phyloP scores from a whole-genome alignment of 2,888 invertebrate genomes.

The Acronicta aceris region DNA sequence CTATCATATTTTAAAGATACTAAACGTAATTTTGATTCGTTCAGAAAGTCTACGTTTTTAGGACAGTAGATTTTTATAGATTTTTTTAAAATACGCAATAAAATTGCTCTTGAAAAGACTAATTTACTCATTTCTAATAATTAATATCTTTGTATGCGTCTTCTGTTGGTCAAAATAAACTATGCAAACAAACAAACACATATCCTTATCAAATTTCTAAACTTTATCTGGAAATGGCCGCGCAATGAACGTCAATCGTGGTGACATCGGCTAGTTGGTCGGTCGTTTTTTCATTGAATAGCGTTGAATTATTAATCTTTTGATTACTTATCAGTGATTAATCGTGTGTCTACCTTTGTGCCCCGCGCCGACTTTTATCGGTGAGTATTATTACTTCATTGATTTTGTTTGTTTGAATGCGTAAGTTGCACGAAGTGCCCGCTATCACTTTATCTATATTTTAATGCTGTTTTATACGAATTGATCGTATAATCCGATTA shows the following conservation, averaged over 20 bases:
- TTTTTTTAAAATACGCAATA: too few relatives aligned
- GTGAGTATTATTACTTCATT: constrained; percentile 67
- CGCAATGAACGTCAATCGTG: constrained; percentile 62
- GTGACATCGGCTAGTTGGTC: constrained; percentile 63
- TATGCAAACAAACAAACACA: neutral
- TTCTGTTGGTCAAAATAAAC: too few relatives aligned
- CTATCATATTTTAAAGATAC: neutral
- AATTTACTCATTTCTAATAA: too few relatives aligned
- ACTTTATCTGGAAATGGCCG: constrained; percentile 51
- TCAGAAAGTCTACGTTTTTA: neutral
- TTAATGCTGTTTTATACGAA: constrained; percentile 59
- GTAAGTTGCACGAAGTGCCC: constrained; percentile 36
- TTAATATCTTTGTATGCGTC: too few relatives aligned
- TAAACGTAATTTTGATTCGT: neutral
- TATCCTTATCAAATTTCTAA: constrained; percentile 19
- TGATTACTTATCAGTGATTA: constrained; percentile 66
- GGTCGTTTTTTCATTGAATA: constrained; percentile 48
- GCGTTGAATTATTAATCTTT: constrained; percentile 61
- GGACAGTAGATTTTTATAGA: neutral
- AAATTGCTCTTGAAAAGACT: too few relatives aligned
- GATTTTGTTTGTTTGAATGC: constrained; percentile 43
- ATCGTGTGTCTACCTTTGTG: constrained; percentile 59
- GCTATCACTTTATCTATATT: constrained; percentile 60
- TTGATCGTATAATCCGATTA: constrained; percentile 58
- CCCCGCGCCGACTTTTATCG: constrained; percentile 59